Evolutionary conservation across 2,888 invertebrate genomes (phyloP).

Genomic region (Cerastis rubricosa): DNA sequence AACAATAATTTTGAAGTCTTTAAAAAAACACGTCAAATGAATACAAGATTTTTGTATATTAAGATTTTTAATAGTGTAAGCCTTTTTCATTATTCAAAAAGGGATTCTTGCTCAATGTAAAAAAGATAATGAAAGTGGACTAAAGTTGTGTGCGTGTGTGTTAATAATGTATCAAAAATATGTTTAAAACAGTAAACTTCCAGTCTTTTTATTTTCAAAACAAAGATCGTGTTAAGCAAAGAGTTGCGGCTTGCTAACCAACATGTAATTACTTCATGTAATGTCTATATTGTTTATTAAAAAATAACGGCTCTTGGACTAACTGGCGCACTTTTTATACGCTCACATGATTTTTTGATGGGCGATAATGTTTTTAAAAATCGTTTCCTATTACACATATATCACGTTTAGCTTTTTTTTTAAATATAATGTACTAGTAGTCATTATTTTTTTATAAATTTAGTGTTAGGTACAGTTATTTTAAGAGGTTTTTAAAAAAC

Average conservation of each 20-base stretch:
- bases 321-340: slow-evolving; percentile 61
- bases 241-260: slow-evolving; percentile 39
- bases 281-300: slow-evolving; percentile 71
- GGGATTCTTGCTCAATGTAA: no score
- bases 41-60: no score
- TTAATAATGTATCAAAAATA: no score
- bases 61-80: no score
- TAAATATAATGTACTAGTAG: not conserved
- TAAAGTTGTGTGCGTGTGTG: no score
- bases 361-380: slow-evolving; percentile 61
- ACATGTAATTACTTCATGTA: slow-evolving; percentile 65
- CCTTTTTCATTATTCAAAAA: no score
- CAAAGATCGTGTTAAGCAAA: slow-evolving; percentile 33
- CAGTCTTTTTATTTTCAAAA: slow-evolving; percentile 5
- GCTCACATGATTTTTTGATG: slow-evolving; percentile 57
- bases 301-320: slow-evolving; percentile 62
- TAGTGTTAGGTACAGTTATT: slow-evolving; percentile 23
- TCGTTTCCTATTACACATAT: slow-evolving; percentile 55
- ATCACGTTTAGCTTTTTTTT: slow-evolving; percentile 46
- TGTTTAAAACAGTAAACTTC: no score
- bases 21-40: no score
- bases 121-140: no score
- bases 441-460: slow-evolving; percentile 22
- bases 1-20: no score
- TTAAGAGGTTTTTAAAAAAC: not conserved